Evolutionary conservation across 2,888 invertebrate genomes (phyloP).

Genomic region (Parnassius orleans): DNA sequence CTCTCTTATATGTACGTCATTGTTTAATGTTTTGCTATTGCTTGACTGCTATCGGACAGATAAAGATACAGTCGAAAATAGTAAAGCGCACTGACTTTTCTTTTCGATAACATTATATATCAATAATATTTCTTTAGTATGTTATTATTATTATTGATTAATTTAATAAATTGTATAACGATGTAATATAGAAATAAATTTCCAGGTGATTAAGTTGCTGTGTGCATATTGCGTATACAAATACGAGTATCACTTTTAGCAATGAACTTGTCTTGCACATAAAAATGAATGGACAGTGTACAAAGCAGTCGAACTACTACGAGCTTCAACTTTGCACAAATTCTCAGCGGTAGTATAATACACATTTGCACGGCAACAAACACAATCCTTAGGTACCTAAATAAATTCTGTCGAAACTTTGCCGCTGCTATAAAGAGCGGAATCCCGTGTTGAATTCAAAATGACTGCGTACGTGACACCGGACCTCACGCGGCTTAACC

Average conservation of each 20-base stretch:
- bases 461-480: conserved; percentile 48
- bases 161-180: too few relatives aligned
- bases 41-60: too few relatives aligned
- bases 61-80: too few relatives aligned
- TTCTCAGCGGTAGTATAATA: conserved; percentile 14
- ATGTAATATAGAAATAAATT: too few relatives aligned
- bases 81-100: too few relatives aligned
- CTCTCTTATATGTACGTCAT: too few relatives aligned
- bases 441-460: conserved; percentile 59
- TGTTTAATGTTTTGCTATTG: too few relatives aligned
- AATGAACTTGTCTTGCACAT: conserved; percentile 8
- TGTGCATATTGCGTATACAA: conserved; percentile 8
- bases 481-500: conserved; percentile 45
- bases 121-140: too few relatives aligned
- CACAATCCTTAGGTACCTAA: conserved; percentile 31
- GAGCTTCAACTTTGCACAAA: conserved; percentile 15
- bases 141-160: too few relatives aligned
- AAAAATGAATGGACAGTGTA: conserved; percentile 16
- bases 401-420: conserved; percentile 58
- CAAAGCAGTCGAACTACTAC: conserved; percentile 19
- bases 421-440: conserved; percentile 36
- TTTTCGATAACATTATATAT: too few relatives aligned
- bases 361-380: conserved; percentile 25
- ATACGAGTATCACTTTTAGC: conserved; percentile 6
- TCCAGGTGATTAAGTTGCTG: too few relatives aligned